Percentiles rank a stretch among this genome's conserved stretches.
phyloP scores from a whole-genome alignment of 2,113 vertebrate genomes.

The Pungitius pungitius region DNA sequence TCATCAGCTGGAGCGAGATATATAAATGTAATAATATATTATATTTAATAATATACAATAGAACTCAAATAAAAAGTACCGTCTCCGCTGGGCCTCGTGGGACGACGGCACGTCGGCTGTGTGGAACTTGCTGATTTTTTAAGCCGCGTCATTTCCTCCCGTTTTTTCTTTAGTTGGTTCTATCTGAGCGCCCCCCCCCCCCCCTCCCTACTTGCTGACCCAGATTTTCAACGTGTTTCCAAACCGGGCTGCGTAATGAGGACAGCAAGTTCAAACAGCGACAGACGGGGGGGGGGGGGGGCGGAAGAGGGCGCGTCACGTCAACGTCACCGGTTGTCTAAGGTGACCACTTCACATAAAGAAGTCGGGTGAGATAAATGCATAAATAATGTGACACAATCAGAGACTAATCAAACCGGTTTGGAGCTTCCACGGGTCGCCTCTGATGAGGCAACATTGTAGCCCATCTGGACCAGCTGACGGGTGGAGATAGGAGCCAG shows the following conservation, averaged over 20 bases:
- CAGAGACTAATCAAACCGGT: not conserved
- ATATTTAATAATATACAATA: too few species aligned
- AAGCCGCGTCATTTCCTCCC: not conserved
- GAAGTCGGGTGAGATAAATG: not conserved
- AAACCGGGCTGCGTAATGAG: constrained; percentile 70
- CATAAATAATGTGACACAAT: not conserved
- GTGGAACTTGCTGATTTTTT: not conserved
- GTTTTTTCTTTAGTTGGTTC: constrained; percentile 20
- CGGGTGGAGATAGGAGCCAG: constrained; percentile 47
- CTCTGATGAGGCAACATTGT: constrained; percentile 27
- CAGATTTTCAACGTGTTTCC: constrained; percentile 64
- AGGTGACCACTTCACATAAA: not conserved
- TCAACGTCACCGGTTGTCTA: not conserved
- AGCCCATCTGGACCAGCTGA: constrained; percentile 55
- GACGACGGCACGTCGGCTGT: not conserved
- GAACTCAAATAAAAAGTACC: too few species aligned
- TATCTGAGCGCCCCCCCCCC: constrained; percentile 45
- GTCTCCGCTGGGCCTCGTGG: too few species aligned
- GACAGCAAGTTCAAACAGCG: constrained; percentile 52
- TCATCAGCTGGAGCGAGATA: too few species aligned
- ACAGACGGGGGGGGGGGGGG: constrained; percentile 14
- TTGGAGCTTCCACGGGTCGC: not conserved
- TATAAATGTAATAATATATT: too few species aligned
- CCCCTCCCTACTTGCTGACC: constrained; percentile 50
- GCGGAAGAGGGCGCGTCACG: too few species aligned